Evolutionary conservation across 2,797 vertebrate genomes (phyloP).

Genomic region (Rachycentron canadum): DNA sequence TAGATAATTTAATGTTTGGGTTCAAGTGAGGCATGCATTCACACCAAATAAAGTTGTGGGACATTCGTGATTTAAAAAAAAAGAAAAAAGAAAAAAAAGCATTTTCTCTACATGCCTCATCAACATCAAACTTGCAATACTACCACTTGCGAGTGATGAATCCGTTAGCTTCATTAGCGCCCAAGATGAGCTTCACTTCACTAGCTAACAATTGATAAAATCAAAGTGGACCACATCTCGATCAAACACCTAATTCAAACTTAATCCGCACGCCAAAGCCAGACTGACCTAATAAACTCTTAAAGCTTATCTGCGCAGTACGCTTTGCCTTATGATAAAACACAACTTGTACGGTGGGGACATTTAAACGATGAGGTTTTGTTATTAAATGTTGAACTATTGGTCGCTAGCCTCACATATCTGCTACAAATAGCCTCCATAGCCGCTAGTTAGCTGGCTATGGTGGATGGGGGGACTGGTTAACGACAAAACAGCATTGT

Average conservation of each 20-base stretch:
- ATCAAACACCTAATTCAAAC: slow-evolving; percentile 17
- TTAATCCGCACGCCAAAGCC: slow-evolving; percentile 43
- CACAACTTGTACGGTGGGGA: rapidly evolving
- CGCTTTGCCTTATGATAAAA: not conserved
- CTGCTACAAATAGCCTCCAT: slow-evolving; percentile 82
- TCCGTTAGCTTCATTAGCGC: slow-evolving; percentile 77
- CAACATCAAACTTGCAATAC: not conserved
- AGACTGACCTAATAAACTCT: not conserved
- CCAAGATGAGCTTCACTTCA: slow-evolving; percentile 58
- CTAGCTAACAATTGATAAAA: slow-evolving; percentile 67
- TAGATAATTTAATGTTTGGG: rapidly evolving
- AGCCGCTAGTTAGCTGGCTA: slow-evolving; percentile 86
- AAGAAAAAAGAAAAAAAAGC: too few species aligned
- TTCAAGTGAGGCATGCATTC: rapidly evolving
- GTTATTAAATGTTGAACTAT: slow-evolving; percentile 36
- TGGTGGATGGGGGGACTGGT: slow-evolving; percentile 72
- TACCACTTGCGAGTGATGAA: slow-evolving; percentile 21
- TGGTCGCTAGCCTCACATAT: slow-evolving; percentile 71
- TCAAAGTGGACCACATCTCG: slow-evolving; percentile 47
- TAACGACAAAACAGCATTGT: slow-evolving; percentile 80
- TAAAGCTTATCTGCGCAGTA: not conserved
- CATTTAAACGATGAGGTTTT: not conserved
- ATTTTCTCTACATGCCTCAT: not conserved
- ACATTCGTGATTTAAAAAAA: rapidly evolving
- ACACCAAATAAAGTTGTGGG: not conserved